Base-by-base conservation (phyloP, 2,797 vertebrate species). In the Sphenodon punctatus region DNA sequence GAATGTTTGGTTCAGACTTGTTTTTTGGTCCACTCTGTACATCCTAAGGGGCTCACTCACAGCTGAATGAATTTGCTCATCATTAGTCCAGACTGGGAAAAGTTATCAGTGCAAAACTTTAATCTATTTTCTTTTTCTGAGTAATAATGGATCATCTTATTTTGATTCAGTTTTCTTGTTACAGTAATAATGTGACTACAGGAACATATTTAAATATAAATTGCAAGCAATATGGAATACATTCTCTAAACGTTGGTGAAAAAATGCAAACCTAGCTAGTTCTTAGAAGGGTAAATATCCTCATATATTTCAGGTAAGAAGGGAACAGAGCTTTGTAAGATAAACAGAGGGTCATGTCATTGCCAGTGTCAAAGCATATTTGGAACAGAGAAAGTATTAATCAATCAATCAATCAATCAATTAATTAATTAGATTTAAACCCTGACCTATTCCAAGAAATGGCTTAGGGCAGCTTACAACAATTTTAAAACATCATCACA, bases 81-180 rank as follows among this genome's bases (percentile, higher is more conserved):
- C 23, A 59, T 64, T 45, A 64, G 19, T 23, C 32, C 45, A 46
- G 30, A 65, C 41, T 15, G 7, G 48, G 32, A 68, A 73, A 64
- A 53, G 32, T 22, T 78, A 77, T 64, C 14, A 12, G n/a, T 68
- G 38, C n/a, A 67, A 58, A 77, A 45, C 4, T 19, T 74, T 73
- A 81, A 68, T 59, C 49, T 68, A 13, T 51, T 58, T 73, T 46
- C 23, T n/a, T 64, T 75, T 60, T 53, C n/a, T 42, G 51, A 78
- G n/a, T 43, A 41, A 10, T 60, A 74, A 30, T 72, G 58, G n/a
- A 63, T 86, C n/a, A 59, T 38, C 43, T 67, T 34, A 7, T 73
- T 73, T 86, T 68, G 43, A 76, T 67, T 85, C 59, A 51, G 8
- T 46, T 78, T n/a, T 73, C 68, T 69, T 68, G 45, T 81, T 73